A percentile compares a stretch with the other conserved stretches of the same genome.
Evolutionary conservation across 1,140 invertebrate genomes (phyloP).

Genomic region (Zaprionus africanus): DNA sequence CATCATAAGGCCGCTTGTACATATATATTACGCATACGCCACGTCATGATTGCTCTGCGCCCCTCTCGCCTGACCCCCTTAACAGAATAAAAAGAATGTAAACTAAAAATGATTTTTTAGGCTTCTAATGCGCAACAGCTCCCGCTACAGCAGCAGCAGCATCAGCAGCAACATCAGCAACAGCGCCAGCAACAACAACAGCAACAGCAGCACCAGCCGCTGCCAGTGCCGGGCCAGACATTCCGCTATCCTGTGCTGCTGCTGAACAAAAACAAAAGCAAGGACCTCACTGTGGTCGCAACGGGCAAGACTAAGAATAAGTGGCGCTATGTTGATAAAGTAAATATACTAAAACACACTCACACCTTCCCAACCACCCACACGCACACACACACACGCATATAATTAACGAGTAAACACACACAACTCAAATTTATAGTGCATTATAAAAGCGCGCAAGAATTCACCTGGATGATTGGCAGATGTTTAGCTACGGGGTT

Average conservation of each 20-base stretch:
- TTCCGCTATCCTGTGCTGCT: constrained; percentile 83
- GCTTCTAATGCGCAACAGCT: constrained; percentile 62
- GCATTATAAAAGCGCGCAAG: constrained; percentile 25
- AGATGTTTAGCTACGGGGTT: constrained; percentile 31
- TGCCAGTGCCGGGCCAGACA: constrained; percentile 59
- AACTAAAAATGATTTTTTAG: constrained; percentile 74
- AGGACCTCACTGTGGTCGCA: constrained; percentile 81
- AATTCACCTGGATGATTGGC: constrained; percentile 40
- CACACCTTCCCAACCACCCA: constrained; percentile 19
- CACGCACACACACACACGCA: constrained; percentile 36
- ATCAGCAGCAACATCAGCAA: constrained; percentile 35
- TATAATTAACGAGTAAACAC: constrained; percentile 28
- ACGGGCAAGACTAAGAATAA: constrained; percentile 83
- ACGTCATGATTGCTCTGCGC: constrained; percentile 34
- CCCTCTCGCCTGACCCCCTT: neutral
- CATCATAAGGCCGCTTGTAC: constrained; percentile 33
- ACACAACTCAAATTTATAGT: constrained; percentile 31
- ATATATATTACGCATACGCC: constrained; percentile 35
- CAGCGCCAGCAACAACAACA: constrained; percentile 24
- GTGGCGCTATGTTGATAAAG: constrained; percentile 84
- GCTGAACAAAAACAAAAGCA: constrained; percentile 82
- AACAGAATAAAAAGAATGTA: constrained; percentile 25
- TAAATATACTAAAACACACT: constrained; percentile 67
- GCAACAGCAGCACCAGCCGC: constrained; percentile 31
- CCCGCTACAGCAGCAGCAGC: constrained; percentile 52